These are phyloP conservation scores for Spheniscus mendiculus DNA, from an alignment of 2,113 vertebrate species.

Conservation along the genomic window DNA sequence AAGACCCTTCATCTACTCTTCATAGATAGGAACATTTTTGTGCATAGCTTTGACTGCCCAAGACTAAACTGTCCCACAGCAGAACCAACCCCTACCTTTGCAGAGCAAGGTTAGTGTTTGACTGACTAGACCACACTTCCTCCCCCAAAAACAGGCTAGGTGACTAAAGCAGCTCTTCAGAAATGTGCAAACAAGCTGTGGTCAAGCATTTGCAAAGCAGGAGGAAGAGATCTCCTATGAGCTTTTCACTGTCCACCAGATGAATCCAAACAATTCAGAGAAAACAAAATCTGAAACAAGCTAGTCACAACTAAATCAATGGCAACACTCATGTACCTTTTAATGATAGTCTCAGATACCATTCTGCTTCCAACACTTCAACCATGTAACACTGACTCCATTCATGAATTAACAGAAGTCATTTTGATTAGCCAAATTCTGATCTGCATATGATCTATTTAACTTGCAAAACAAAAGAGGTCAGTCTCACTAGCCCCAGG, in stretches of 20 bases:
- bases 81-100: neutral
- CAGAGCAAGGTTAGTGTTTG: neutral
- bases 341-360: neutral
- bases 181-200: neutral
- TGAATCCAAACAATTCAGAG: neutral
- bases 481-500: neutral
- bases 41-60: neutral
- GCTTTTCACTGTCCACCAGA: neutral
- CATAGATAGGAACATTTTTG: neutral
- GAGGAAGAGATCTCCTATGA: neutral
- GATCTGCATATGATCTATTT: neutral
- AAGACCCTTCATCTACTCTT: neutral
- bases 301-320: neutral
- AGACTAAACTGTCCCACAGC: neutral
- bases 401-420: neutral
- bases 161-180: neutral
- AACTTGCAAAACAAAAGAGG: neutral
- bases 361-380: neutral
- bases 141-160: neutral
- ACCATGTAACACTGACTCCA: rapidly evolving
- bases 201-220: neutral
- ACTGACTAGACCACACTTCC: neutral
- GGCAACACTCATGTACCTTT: neutral
- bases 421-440: neutral
- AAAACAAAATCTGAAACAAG: neutral